These are phyloP conservation scores for Avahi laniger DNA, from an alignment of 2,797 vertebrate species.

Conservation along the genomic window DNA sequence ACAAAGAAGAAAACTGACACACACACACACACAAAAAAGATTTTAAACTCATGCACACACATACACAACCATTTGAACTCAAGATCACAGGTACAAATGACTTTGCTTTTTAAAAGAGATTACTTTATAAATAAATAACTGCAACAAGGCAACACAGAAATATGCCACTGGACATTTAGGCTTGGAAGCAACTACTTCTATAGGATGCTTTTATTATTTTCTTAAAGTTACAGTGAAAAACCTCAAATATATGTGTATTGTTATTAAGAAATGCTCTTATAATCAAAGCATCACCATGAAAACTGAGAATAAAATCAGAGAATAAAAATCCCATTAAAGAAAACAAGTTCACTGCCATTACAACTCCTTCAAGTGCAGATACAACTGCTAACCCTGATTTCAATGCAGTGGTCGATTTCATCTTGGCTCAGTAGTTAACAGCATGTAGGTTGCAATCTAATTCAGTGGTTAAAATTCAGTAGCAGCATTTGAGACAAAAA, in stretches of 20 bases:
- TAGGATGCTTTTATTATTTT: constrained; percentile 81
- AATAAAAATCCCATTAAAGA: constrained; percentile 85
- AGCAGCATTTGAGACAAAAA: constrained; percentile 85
- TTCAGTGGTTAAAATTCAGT: constrained; percentile 87
- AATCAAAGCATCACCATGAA: constrained; percentile 83
- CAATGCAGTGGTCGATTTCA: constrained; percentile 87
- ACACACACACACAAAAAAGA: constrained; percentile 49
- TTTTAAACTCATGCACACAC: constrained; percentile 65
- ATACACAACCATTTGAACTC: constrained; percentile 73
- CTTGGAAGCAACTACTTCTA: constrained; percentile 79
- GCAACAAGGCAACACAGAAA: constrained; percentile 74
- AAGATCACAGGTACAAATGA: constrained; percentile 73
- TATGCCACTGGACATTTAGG: constrained; percentile 73
- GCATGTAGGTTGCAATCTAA: constrained; percentile 88
- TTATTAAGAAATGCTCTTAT: constrained; percentile 83
- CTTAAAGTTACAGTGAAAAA: constrained; percentile 80
- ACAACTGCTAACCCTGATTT: constrained; percentile 87
- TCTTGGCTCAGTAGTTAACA: constrained; percentile 89
- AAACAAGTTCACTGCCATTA: constrained; percentile 83
- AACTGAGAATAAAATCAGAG: constrained; percentile 79
- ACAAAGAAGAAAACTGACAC: constrained; percentile 68
- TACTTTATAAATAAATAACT: constrained; percentile 83
- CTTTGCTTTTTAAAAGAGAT: constrained; percentile 79
- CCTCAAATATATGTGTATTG: constrained; percentile 80
- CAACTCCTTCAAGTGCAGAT: constrained; percentile 83